phyloP scores from a whole-genome alignment of 2,113 vertebrate species.

The Crotalus viridis region DNA sequence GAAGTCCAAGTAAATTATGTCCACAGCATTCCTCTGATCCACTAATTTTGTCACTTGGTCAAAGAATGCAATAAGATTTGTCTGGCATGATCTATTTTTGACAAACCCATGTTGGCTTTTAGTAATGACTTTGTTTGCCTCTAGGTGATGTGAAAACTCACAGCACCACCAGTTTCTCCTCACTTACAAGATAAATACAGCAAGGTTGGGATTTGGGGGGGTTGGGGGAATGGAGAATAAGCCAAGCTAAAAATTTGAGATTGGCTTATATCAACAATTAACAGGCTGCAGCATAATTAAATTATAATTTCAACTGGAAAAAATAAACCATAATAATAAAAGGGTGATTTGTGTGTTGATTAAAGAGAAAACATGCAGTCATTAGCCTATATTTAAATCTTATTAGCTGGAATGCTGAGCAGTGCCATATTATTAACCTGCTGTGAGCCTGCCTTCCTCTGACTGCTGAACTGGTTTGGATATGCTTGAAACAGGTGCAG shows the following conservation, averaged over 20 bases:
- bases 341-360: slow-evolving; percentile 60
- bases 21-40: no score
- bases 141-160: neutral
- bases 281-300: slow-evolving; percentile 62
- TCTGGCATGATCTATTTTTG: no score
- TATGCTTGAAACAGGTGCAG: slow-evolving; percentile 23
- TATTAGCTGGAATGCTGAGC: slow-evolving; percentile 56
- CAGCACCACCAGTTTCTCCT: neutral
- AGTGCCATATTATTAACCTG: slow-evolving; percentile 56
- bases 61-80: no score
- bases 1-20: no score
- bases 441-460: slow-evolving; percentile 36
- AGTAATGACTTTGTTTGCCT: no score
- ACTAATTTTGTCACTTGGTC: no score
- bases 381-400: slow-evolving; percentile 67
- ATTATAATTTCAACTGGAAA: slow-evolving; percentile 67
- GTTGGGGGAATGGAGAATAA: slow-evolving; percentile 27
- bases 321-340: slow-evolving; percentile 60
- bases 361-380: slow-evolving; percentile 67
- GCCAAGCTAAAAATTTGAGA: slow-evolving; percentile 30
- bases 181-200: neutral
- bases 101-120: no score
- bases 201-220: slow-evolving; percentile 34
- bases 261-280: slow-evolving; percentile 63
- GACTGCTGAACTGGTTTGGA: slow-evolving; percentile 17